Conservation (phyloP, 2,888 invertebrate genomes). For the Rhamphomyia laevipes region DNA sequence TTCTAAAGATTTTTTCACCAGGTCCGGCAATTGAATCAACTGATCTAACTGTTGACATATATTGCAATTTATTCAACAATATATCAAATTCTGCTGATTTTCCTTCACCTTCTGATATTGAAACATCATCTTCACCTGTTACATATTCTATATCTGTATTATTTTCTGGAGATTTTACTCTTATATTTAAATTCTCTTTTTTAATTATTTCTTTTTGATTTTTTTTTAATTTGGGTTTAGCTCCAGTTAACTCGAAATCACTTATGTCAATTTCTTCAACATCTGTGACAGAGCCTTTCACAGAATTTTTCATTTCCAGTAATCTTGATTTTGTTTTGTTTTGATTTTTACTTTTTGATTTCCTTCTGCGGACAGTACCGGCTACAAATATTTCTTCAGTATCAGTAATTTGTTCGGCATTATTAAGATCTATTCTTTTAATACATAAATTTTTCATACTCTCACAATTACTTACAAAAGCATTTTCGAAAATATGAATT, state of each 20-base stretch:
- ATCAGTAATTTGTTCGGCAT: slow-evolving; percentile 38
- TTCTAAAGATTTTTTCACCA: slow-evolving; percentile 4
- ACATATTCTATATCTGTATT: slow-evolving; percentile 38
- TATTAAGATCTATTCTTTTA: slow-evolving; percentile 26
- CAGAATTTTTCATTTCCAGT: not conserved
- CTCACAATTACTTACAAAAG: slow-evolving; percentile 17
- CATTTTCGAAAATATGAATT: slow-evolving; percentile 22
- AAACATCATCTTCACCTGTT: slow-evolving; percentile 21
- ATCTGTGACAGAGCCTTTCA: slow-evolving; percentile 27
- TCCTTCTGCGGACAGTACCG: slow-evolving; percentile 28
- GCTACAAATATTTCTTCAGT: slow-evolving; percentile 38
- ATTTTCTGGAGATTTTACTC: slow-evolving; percentile 15
- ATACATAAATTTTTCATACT: slow-evolving; percentile 18
- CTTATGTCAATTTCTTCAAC: slow-evolving; percentile 37
- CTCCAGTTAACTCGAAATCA: slow-evolving; percentile 24
- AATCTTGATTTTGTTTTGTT: slow-evolving; percentile 11
- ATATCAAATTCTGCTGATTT: slow-evolving; percentile 8
- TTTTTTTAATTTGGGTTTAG: slow-evolving; percentile 6
- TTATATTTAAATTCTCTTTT: slow-evolving; percentile 11
- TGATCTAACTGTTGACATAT: slow-evolving; percentile 16
- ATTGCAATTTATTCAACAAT: slow-evolving; percentile 14
- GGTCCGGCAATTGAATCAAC: slow-evolving; percentile 11
- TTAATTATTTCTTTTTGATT: slow-evolving; percentile 14
- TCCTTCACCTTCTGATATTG: slow-evolving; percentile 10
- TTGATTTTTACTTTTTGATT: slow-evolving; percentile 21